phyloP scores from a whole-genome alignment of 2,113 vertebrate species.

The Gnathonemus longibarbis region DNA sequence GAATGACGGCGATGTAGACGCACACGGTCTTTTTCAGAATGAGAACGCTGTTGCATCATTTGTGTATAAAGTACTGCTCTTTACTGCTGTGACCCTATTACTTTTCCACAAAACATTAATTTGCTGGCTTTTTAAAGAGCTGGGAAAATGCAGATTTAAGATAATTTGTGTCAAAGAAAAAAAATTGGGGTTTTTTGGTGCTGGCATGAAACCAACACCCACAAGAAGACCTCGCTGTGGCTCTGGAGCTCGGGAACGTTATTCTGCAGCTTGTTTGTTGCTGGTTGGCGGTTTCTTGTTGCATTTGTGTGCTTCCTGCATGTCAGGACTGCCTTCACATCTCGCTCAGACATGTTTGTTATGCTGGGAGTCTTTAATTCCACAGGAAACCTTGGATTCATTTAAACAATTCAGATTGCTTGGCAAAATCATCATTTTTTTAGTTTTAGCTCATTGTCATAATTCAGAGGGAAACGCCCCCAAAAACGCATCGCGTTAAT shows the following conservation, averaged over 20 bases:
- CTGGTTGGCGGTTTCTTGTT: not conserved
- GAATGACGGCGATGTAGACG: not conserved
- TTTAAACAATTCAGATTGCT: not conserved
- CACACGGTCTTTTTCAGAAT: not conserved
- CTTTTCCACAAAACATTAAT: not conserved
- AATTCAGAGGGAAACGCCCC: not conserved
- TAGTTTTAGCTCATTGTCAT: not conserved
- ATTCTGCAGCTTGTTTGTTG: not conserved
- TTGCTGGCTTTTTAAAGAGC: not conserved
- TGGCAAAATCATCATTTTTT: not conserved
- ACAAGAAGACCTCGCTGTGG: not conserved
- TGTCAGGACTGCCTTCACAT: not conserved
- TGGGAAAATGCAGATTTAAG: not conserved
- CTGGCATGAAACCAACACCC: not conserved
- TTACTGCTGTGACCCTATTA: not conserved
- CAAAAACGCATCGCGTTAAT: not conserved
- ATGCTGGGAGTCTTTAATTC: not conserved
- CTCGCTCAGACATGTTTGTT: not conserved
- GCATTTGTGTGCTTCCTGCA: not conserved
- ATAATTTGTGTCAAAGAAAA: not conserved
- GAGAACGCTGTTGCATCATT: not conserved
- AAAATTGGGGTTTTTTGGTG: not conserved
- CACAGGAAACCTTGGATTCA: not conserved
- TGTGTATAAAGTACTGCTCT: not conserved
- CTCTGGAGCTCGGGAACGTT: not conserved